phyloP scores from a whole-genome alignment of 2,113 vertebrate genomes.

The Mirounga angustirostris region DNA sequence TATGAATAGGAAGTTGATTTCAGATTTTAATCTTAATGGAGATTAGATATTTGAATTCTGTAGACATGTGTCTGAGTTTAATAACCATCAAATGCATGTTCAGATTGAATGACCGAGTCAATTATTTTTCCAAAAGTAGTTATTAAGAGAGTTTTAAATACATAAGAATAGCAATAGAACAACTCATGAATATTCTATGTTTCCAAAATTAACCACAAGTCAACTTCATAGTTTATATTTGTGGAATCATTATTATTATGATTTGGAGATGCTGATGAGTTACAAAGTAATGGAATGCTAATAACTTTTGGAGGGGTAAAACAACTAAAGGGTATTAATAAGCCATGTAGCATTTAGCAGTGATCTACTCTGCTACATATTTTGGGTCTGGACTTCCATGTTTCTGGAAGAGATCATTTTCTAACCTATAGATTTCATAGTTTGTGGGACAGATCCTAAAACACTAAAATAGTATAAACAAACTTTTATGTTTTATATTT shows the following conservation, averaged over 20 bases:
- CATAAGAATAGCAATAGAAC: slow-evolving; percentile 78
- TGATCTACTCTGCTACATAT: background rate
- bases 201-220: slow-evolving; percentile 84
- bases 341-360: background rate
- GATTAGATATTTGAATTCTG: slow-evolving; percentile 84
- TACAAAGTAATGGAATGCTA: slow-evolving; percentile 60
- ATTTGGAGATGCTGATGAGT: slow-evolving; percentile 71
- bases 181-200: slow-evolving; percentile 82
- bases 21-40: slow-evolving; percentile 85
- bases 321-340: background rate
- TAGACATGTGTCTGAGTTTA: slow-evolving; percentile 80
- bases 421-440: background rate
- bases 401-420: background rate
- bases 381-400: background rate
- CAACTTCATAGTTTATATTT: slow-evolving; percentile 76
- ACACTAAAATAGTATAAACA: background rate
- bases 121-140: slow-evolving; percentile 86
- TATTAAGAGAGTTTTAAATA: slow-evolving; percentile 81
- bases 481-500: background rate
- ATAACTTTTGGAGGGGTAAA: slow-evolving; percentile 34
- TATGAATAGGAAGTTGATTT: slow-evolving; percentile 79
- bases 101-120: slow-evolving; percentile 84
- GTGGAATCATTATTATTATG: slow-evolving; percentile 78
- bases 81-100: slow-evolving; percentile 85
- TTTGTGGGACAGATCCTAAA: background rate